Evolutionary conservation across 2,113 vertebrate species (phyloP), one percentile per base, ranked within the genome.

Genomic region (Pipra filicauda): DNA sequence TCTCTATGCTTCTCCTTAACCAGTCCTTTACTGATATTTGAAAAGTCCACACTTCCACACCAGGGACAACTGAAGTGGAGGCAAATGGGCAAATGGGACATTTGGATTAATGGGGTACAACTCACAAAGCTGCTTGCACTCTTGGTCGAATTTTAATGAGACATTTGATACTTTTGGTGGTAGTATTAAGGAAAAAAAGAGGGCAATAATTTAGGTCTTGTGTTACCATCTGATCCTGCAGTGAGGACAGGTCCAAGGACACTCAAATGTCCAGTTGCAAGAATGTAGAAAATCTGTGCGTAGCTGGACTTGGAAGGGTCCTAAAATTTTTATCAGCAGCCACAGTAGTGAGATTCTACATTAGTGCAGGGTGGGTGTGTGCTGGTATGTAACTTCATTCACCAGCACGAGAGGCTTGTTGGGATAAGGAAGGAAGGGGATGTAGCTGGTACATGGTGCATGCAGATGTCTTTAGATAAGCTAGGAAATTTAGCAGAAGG

Each of bases 391-490:
- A 8, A 3, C 14, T 37, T 70, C 18, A 30, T 26, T 27, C 35
- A 35, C n/a, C 31, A 66, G 28, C 0, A 0, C 18, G 27, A 77
- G 41, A 28, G 9, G 20, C 11, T 64, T 16, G 15, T 6, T 46
- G 30, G 41, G 49, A 24, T 74, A 37, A 61, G 43, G 44, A 66
- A 70, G 24, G 55, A n/a, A 61, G 11, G 8, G 30, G 9, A 52
- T 16, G 9, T 39, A 33, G 12, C 17, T 41, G 58, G 22, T 48
- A 21, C 23, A 31, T 28, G 6, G 18, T 21, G 23, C 3, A 3
- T 30, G n/a, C 18, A 48, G 55, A 11, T 39, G 11, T 26, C 31
- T 66, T 75, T 12, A 39, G 17, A 10, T 8, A 51, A 2, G 0
- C 28, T 24, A 49, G n/a, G 51, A 78, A 73, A 66, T 30, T 35